These are phyloP conservation scores for Drymodes brunneopygia DNA, from an alignment of 2,113 vertebrate species.

Conservation along the genomic window DNA sequence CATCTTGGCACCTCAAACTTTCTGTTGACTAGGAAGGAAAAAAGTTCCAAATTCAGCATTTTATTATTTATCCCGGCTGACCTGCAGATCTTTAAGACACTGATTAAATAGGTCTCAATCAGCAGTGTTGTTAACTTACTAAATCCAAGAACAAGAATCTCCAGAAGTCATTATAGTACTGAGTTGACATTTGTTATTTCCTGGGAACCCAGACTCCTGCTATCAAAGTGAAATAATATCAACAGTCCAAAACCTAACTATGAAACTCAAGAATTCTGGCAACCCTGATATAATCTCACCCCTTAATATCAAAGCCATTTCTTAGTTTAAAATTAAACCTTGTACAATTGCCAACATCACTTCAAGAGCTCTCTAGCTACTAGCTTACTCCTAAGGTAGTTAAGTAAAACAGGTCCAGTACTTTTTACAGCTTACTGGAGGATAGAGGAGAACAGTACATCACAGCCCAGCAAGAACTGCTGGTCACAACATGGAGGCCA, in stretches of 20 bases:
- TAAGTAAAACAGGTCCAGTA: neutral
- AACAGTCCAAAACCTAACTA: neutral
- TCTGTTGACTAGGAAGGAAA: neutral
- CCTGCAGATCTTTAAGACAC: neutral
- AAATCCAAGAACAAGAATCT: neutral
- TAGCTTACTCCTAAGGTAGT: neutral
- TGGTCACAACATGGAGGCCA: neutral
- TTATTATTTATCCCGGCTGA: neutral
- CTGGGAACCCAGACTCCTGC: neutral
- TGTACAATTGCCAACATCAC: neutral
- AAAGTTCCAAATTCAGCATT: neutral
- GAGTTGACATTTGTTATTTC: neutral
- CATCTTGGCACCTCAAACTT: neutral
- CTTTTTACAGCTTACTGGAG: neutral
- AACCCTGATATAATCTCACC: neutral
- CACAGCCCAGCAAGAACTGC: neutral
- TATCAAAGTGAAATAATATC: slow-evolving; percentile 9
- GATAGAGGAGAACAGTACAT: neutral
- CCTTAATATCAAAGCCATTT: neutral
- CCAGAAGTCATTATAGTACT: neutral
- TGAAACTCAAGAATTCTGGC: neutral
- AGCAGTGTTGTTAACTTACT: neutral
- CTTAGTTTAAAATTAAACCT: neutral
- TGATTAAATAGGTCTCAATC: neutral
- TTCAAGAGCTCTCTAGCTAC: neutral